Evolutionary conservation across 2,797 vertebrate genomes (phyloP).

Genomic region (Psittacula derbiana): DNA sequence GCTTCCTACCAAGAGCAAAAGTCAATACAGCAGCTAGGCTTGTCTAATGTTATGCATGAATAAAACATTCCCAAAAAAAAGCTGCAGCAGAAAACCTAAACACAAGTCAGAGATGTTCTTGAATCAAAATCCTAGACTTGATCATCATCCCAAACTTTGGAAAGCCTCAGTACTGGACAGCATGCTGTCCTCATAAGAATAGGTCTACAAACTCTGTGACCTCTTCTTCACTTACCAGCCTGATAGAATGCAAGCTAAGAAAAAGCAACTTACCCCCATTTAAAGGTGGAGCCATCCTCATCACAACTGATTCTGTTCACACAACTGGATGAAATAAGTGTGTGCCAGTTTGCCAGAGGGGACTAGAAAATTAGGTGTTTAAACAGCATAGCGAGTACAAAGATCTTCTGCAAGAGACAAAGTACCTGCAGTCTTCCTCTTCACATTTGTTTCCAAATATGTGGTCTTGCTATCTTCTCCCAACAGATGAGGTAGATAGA

Average conservation of each 20-base stretch:
- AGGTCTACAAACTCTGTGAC: neutral
- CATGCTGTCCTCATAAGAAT: neutral
- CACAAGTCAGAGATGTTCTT: neutral
- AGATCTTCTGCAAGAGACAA: neutral
- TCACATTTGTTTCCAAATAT: neutral
- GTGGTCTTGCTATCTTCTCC: neutral
- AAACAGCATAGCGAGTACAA: neutral
- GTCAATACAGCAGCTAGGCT: neutral
- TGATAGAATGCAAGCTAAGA: neutral
- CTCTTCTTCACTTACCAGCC: neutral
- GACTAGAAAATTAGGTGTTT: neutral
- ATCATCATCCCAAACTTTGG: neutral
- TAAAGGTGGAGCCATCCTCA: neutral
- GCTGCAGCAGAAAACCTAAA: neutral
- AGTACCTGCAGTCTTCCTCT: neutral
- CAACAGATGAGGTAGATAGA: neutral
- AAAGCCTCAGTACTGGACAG: neutral
- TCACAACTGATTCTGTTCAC: neutral
- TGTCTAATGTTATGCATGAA: neutral
- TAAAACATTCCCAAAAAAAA: neutral
- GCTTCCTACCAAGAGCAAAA: neutral
- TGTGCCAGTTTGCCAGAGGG: neutral
- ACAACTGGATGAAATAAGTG: neutral
- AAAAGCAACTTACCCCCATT: accelerated
- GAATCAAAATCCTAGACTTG: neutral